Percentiles rank a stretch among this genome's conserved stretches.
These are phyloP conservation scores for Numenius arquata DNA, from an alignment of 2,113 vertebrate species.

Conservation along the genomic window DNA sequence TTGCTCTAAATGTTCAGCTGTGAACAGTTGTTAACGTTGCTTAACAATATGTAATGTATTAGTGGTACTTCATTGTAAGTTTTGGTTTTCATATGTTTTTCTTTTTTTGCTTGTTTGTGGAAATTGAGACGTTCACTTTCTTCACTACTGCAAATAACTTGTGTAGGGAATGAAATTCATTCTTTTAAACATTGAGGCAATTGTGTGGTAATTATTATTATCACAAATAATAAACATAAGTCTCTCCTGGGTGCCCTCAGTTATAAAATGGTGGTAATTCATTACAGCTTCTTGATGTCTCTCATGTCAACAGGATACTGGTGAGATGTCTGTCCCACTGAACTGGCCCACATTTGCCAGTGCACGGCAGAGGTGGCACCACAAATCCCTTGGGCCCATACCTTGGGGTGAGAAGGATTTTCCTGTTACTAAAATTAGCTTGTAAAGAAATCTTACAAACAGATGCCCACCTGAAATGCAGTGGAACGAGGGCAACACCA, in stretches of 20 bases:
- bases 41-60: rapidly evolving
- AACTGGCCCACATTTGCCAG: not conserved
- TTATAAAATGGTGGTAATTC: not conserved
- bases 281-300: not conserved
- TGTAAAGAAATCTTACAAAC: not conserved
- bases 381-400: not conserved
- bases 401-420: not conserved
- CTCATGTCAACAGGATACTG: not conserved
- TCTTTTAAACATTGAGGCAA: rapidly evolving
- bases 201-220: not conserved
- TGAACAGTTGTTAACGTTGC: not conserved
- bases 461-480: not conserved
- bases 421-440: not conserved
- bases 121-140: not conserved
- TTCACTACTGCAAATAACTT: not conserved
- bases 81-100: not conserved
- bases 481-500: not conserved
- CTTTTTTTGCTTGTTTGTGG: not conserved
- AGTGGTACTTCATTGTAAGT: not conserved
- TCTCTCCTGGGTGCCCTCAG: not conserved
- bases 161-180: not conserved
- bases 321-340: not conserved
- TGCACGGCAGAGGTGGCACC: no score
- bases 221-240: not conserved
- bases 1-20: not conserved